Conservation (phyloP, 1,140 invertebrate species). For the Drosophila ogumai region DNA sequence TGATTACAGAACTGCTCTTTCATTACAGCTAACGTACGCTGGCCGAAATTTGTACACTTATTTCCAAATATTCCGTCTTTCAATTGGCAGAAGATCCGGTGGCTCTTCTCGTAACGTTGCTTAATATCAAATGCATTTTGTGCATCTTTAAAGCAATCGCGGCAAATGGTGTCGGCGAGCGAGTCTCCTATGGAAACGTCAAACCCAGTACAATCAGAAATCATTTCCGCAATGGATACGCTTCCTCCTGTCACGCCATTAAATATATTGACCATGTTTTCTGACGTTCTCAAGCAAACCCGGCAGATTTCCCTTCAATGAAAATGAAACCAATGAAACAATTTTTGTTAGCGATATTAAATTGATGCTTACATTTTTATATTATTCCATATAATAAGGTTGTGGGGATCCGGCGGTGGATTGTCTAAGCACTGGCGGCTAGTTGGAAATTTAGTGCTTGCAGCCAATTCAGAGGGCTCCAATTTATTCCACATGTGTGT, state of each 20-base stretch:
- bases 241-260: background rate
- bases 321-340: background rate
- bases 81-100: background rate
- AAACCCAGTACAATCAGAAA: background rate
- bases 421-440: no score
- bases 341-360: background rate
- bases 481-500: no score
- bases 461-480: background rate
- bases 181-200: background rate
- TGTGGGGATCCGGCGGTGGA: background rate
- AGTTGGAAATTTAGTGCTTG: background rate
- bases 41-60: background rate
- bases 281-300: background rate
- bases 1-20: background rate
- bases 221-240: background rate
- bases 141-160: background rate
- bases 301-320: conserved; percentile 7
- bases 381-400: background rate
- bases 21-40: background rate
- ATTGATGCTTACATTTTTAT: background rate
- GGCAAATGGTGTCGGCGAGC: background rate
- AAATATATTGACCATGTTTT: conserved; percentile 8
- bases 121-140: conserved; percentile 9
- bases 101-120: background rate
- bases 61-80: background rate